A percentile compares a stretch with the other conserved stretches of the same genome.
These are phyloP conservation scores for Icerya purchasi DNA, from an alignment of 2,888 invertebrate species.

Conservation along the genomic window DNA sequence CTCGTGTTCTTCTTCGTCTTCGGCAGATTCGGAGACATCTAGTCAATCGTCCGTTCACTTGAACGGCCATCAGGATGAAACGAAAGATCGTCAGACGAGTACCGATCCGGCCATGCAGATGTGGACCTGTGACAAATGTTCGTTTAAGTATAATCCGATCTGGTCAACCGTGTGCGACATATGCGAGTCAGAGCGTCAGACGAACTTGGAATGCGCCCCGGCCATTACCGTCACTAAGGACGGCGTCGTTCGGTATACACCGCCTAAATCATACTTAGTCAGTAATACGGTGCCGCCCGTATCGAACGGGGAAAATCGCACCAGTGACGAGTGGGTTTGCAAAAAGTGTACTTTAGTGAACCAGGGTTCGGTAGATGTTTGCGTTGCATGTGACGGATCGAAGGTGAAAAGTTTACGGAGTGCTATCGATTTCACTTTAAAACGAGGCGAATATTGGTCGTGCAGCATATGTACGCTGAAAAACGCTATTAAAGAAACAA, in stretches of 20 bases:
- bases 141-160: constrained; percentile 67
- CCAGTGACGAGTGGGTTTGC: constrained; percentile 50
- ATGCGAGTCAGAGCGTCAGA: too few relatives aligned
- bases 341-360: constrained; percentile 72
- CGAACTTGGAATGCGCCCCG: constrained; percentile 29
- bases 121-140: constrained; percentile 77
- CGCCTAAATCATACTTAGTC: constrained; percentile 25
- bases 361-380: constrained; percentile 42
- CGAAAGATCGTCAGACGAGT: not conserved
- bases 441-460: constrained; percentile 53
- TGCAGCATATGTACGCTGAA: constrained; percentile 63
- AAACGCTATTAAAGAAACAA: constrained; percentile 42
- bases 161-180: constrained; percentile 62
- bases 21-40: constrained; percentile 13
- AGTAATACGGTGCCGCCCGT: constrained; percentile 7
- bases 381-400: constrained; percentile 73
- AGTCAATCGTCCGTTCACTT: not conserved
- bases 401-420: constrained; percentile 44
- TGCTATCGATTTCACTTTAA: constrained; percentile 42
- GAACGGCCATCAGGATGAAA: not conserved
- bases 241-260: constrained; percentile 24
- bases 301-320: constrained; percentile 20
- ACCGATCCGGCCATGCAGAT: constrained; percentile 28
- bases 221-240: constrained; percentile 31
- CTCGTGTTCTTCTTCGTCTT: not conserved